These are phyloP conservation scores for Ciconia boyciana DNA, from an alignment of 2,113 vertebrate genomes.

Conservation along the genomic window DNA sequence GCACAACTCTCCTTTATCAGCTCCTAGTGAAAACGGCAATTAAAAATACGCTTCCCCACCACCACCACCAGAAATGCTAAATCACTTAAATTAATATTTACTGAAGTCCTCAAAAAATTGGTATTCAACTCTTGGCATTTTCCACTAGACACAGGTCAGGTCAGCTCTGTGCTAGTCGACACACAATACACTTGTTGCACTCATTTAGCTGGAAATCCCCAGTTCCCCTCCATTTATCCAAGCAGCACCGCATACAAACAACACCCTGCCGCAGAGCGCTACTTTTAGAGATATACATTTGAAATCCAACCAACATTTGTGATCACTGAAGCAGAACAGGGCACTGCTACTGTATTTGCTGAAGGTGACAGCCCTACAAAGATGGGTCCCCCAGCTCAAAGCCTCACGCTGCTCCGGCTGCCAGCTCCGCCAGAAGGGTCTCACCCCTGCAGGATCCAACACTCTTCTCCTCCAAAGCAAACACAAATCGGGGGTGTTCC, in stretches of 20 bases:
- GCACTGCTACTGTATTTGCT: background rate
- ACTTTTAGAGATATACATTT: background rate
- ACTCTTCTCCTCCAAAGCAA: background rate
- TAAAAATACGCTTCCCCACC: background rate
- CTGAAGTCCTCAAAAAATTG: conserved; percentile 32
- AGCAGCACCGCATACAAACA: conserved; percentile 49
- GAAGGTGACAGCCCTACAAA: background rate
- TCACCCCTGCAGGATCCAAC: background rate
- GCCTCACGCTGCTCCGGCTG: background rate
- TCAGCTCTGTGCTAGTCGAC: conserved; percentile 65
- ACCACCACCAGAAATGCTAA: background rate
- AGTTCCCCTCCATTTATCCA: conserved; percentile 20
- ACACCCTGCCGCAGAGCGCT: conserved; percentile 27
- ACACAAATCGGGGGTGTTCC: background rate
- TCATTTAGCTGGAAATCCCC: conserved; percentile 31
- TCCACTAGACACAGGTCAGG: conserved; percentile 12
- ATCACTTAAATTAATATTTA: conserved; percentile 45
- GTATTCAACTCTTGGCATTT: background rate
- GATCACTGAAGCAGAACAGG: background rate
- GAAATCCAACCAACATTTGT: conserved; percentile 1
- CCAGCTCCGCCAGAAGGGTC: background rate
- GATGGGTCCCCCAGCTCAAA: background rate
- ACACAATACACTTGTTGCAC: conserved; percentile 68
- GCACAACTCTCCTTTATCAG: conserved; percentile 11
- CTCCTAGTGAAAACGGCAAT: conserved; percentile 6